Evolutionary conservation across 1,140 invertebrate genomes (phyloP), one percentile per base, ranked within the genome.

Genomic region (Cydia pomonella): DNA sequence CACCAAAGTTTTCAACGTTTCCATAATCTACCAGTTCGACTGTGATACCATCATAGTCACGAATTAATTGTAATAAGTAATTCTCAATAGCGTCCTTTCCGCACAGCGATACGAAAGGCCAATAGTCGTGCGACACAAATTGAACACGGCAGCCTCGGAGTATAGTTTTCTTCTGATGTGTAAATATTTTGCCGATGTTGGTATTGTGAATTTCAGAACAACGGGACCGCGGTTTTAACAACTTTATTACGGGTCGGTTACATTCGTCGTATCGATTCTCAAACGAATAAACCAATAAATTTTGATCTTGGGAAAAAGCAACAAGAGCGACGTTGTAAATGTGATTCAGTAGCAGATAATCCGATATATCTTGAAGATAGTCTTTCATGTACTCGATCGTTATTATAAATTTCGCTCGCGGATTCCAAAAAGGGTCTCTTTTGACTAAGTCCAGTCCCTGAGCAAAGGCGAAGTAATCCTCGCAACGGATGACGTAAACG

Each of bases 381-480:
- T n/a, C 16, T 47, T n/a, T 10, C 13, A n/a, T 16, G 44, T 47
- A 47, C 5, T 47, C 44, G 16, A 47, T n/a, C 1, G 10, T 47
- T 16, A 47, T 47, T 47, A 80, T 73, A 64, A 80, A 80, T 1
- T 44, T 76, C 21, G 75, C 81, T 59, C 47, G 69, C 18, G 79
- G 79, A 62, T 80, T 80, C 81, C 81, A 82, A 27, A 73, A 80
- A 41, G 18, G 62, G 62, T 79, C 76, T 13, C 62, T 41, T 18
- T 21, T 77, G 1, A 77, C 53, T 23, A 72, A 25, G 16, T 66
- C 44, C 2, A 82, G 63, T 10, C 77, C 79, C 2, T 53, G 13
- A 29, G 53, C 4, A 13, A 77, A 75, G 23, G 77, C 77, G 27
- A 73, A 12, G 25, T 53, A 73, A 74, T 77, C n/a, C 44, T 73